These are phyloP conservation scores for Psephotus haematonotus DNA, from an alignment of 2,113 vertebrate genomes.

Conservation along the genomic window DNA sequence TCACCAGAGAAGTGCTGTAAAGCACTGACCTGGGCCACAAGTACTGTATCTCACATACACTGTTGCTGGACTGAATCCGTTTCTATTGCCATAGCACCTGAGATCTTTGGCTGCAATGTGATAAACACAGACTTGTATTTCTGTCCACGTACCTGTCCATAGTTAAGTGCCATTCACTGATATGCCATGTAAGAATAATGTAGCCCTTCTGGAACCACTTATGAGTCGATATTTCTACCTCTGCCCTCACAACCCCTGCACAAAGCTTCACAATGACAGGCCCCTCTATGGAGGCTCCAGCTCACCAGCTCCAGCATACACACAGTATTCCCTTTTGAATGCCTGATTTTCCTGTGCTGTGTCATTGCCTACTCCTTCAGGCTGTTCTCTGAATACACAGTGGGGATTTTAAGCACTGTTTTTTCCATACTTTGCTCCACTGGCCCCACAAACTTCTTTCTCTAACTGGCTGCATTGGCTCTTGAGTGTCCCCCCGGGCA, in stretches of 20 bases:
- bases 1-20: background rate
- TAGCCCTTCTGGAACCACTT: background rate
- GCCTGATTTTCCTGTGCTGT: background rate
- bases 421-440: background rate
- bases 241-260: background rate
- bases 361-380: background rate
- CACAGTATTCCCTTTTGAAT: background rate
- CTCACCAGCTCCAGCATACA: background rate
- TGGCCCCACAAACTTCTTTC: background rate
- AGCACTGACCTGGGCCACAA: background rate
- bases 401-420: background rate
- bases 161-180: background rate
- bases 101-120: background rate
- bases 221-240: background rate
- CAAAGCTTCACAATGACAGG: background rate
- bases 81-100: background rate
- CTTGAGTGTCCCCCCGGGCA: background rate
- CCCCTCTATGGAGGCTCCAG: background rate
- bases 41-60: background rate
- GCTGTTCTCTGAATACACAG: background rate
- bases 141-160: background rate
- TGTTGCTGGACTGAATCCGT: background rate
- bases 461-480: background rate
- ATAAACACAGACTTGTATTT: background rate
- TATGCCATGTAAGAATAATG: background rate